Base-by-base conservation (phyloP, 2,888 invertebrate genomes). In the Drosophila subquinaria region DNA sequence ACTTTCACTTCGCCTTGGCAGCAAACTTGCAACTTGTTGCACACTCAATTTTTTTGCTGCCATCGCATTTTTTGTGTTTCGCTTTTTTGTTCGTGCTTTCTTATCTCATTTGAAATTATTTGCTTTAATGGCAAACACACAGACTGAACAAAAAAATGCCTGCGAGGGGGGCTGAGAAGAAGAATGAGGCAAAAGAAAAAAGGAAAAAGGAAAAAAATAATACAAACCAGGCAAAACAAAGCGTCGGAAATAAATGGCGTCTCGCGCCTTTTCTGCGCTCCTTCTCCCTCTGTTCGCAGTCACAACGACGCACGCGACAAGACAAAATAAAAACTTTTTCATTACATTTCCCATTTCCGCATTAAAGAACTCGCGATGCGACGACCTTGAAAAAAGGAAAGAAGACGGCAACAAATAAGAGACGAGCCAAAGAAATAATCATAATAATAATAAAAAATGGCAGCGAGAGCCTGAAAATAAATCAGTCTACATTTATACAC, bases 41-140 rank as follows among this genome's bases (percentile, higher is more conserved):
- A 73, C 56, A 62, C 51, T 53, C 78, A 52, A 66, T 62, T 74
- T 82, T 69, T 69, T 70, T 69, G 11, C 33, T 55, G 36, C n/a
- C 42, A 35, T 40, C 35, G 35, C 23, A 27, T 23, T 27, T 10
- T 36, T 43, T 38, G n/a, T 15, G 11, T 62, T 6, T 35, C 3
- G 17, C 36, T 33, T 57, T 40, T 36, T 63, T 47, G n/a, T 56
- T 17, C 56, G 20, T 11, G 56, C 52, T 59, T 75, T 69, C 82
- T 85, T 86, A 82, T 89, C 86, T 88, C 81, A 85, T 89, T 88
- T 85, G 73, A 77, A 79, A 88, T 88, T 88, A 85, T 88, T 88
- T 82, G 82, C 86, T 82, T 85, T 85, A 89, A 84, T 88, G 73
- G 89, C 76, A 61, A 57, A 40, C 65, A 52, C 57, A 82, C 67